These are phyloP conservation scores for Drosophila eohydei DNA, from an alignment of 2,888 invertebrate species.

Conservation along the genomic window DNA sequence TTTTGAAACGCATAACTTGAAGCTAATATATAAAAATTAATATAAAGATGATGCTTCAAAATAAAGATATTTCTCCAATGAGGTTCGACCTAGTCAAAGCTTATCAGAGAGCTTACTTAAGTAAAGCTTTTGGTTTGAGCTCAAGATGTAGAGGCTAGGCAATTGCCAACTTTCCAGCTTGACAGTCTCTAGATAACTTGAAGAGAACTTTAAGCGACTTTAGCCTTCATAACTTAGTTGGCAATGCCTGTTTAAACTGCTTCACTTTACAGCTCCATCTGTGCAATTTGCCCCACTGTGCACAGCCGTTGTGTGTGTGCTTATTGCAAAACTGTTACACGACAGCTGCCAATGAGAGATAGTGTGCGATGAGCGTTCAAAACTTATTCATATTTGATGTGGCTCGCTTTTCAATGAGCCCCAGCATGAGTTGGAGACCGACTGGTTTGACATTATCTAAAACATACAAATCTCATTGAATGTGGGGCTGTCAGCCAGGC, in stretches of 20 bases:
- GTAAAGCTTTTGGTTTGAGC: no score
- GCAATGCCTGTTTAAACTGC: no score
- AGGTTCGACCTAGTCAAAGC: no score
- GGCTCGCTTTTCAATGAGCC: conserved; percentile 14
- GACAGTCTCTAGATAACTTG: no score
- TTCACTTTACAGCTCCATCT: no score
- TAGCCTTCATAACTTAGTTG: no score
- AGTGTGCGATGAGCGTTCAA: conserved; percentile 28
- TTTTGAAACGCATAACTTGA: neutral
- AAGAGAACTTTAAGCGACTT: no score
- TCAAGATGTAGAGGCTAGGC: no score
- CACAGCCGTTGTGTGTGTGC: conserved; percentile 1
- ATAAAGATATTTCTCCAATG: no score
- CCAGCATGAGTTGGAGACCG: neutral
- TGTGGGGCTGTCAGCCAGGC: conserved; percentile 29
- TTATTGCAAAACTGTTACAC: conserved; percentile 42
- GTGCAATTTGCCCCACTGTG: neutral
- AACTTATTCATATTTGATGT: conserved; percentile 73
- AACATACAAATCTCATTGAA: conserved; percentile 67
- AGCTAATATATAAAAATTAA: neutral
- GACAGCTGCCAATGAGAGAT: conserved; percentile 48
- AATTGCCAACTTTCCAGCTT: no score
- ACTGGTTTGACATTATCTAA: conserved; percentile 67
- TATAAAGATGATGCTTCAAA: no score
- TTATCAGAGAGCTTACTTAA: no score